These are phyloP conservation scores for Muscina levida DNA, from an alignment of 2,888 invertebrate species.

Conservation along the genomic window DNA sequence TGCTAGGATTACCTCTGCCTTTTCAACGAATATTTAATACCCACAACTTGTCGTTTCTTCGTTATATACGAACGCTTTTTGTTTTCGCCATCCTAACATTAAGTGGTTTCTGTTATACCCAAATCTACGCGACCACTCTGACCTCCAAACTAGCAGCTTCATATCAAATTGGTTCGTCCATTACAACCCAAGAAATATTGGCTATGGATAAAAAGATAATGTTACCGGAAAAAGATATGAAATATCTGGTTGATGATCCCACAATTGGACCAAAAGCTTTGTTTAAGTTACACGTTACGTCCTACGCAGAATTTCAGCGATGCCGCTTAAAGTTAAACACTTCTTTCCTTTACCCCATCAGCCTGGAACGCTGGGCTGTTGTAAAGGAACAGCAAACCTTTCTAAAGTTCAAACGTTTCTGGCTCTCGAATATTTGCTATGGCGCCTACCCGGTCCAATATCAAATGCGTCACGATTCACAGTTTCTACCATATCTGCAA, in stretches of 20 bases:
- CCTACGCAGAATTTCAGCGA: constrained; percentile 18
- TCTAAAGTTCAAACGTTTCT: constrained; percentile 67
- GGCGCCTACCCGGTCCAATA: constrained; percentile 19
- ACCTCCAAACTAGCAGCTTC: constrained; percentile 29
- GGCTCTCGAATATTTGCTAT: constrained; percentile 28
- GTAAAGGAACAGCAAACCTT: neutral
- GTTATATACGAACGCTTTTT: neutral
- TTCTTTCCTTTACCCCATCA: constrained; percentile 25
- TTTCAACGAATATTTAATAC: neutral
- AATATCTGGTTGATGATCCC: neutral
- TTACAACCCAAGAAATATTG: constrained; percentile 15
- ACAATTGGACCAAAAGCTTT: neutral
- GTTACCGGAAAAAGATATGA: neutral
- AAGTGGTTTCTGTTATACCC: constrained; percentile 40
- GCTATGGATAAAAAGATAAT: constrained; percentile 21
- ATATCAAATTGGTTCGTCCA: neutral
- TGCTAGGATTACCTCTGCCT: constrained; percentile 24
- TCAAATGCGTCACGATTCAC: constrained; percentile 69
- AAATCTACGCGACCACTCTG: constrained; percentile 37
- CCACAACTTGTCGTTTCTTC: neutral
- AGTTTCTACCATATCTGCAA: constrained; percentile 61
- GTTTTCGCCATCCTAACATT: constrained; percentile 2
- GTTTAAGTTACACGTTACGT: too few species aligned
- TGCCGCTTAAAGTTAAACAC: constrained; percentile 53
- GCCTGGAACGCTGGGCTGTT: neutral